Conservation (phyloP, 2,797 vertebrate genomes). For the Coranthus polyacanthus region DNA sequence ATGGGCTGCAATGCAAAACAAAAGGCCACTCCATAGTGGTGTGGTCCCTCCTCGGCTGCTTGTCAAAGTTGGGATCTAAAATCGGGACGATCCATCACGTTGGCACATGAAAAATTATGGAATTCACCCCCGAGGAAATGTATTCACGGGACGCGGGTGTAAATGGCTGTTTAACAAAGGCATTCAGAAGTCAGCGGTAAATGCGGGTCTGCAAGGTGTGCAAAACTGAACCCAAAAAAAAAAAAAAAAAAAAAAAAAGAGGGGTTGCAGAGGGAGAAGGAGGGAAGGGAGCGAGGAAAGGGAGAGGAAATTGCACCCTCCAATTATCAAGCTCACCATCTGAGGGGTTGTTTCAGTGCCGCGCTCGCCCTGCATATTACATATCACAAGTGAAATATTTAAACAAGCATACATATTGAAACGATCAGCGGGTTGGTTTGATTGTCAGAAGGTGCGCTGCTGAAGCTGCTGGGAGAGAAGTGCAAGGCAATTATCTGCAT, state of each 20-base stretch:
- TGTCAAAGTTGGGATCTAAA: conserved; percentile 86
- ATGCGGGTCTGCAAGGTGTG: conserved; percentile 68
- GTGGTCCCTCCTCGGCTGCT: conserved; percentile 73
- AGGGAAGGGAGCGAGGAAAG: background rate
- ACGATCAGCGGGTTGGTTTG: conserved; percentile 34
- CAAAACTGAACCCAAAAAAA: conserved; percentile 47
- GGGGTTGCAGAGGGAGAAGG: conserved; percentile 1
- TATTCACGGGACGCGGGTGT: conserved; percentile 73
- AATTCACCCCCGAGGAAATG: conserved; percentile 79
- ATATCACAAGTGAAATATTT: conserved; percentile 61
- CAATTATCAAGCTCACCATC: conserved; percentile 58
- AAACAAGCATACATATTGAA: conserved; percentile 52
- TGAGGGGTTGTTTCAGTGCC: conserved; percentile 27
- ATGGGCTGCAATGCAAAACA: conserved; percentile 82
- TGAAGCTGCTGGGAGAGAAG: conserved; percentile 37
- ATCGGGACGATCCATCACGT: conserved; percentile 86
- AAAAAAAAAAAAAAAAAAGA: too few relatives aligned
- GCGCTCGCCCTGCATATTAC: conserved; percentile 39
- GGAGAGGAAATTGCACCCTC: conserved; percentile 26
- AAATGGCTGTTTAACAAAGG: conserved; percentile 82
- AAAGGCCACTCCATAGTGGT: conserved; percentile 68
- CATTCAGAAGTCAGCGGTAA: conserved; percentile 80
- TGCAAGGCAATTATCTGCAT: conserved; percentile 41
- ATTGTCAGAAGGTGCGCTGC: conserved; percentile 33
- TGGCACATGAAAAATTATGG: conserved; percentile 85